Evolutionary conservation across 2,888 invertebrate species (phyloP), one percentile per base, ranked within the genome.

Genomic region (Pediacus dermestoides): DNA sequence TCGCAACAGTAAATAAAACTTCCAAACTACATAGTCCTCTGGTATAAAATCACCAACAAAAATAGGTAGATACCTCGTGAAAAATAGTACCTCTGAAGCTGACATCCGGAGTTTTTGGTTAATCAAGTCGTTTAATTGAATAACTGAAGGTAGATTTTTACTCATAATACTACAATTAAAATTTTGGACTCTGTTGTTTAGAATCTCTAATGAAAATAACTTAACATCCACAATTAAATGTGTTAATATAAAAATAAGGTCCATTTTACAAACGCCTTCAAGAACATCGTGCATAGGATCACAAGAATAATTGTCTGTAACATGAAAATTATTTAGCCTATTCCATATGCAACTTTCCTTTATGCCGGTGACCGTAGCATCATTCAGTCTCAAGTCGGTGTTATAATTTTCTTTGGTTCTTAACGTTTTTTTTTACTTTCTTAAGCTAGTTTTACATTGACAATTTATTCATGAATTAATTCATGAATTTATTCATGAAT

Each of bases 261-360:
- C 42, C 11, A 30, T 30, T 16, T 35, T 30, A 34, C 36, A 36
- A 10, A 43, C 32, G n/a, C 48, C 48, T 26, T 46, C 37, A 16
- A 36, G 39, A 9, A 46, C 18, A 26, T 48, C 45, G 31, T 48
- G 45, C 39, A 48, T 35, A 21, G 37, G 11, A 16, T 48, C 42
- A 13, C 16, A 31, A 4, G 27, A 34, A 28, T 11, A 33, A 25
- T 47, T 47, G 16, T 27, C 28, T 10, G 31, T 36, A 3, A 42
- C 33, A 22, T 47, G 36, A 18, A 18, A 18, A 4, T 8, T 18
- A 6, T 4, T 4, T 18, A 18, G 6, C 18, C 8, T 18, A 18
- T 18, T 18, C 18, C 18, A 18, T 6, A 18, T 18, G 6, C 6
- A 18, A 18, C 18, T 18, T 18, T 18, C 18, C 8, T 18, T 18